Evolutionary conservation across 2,797 vertebrate genomes (phyloP).

Genomic region (Helicolenus hilgendorfi): DNA sequence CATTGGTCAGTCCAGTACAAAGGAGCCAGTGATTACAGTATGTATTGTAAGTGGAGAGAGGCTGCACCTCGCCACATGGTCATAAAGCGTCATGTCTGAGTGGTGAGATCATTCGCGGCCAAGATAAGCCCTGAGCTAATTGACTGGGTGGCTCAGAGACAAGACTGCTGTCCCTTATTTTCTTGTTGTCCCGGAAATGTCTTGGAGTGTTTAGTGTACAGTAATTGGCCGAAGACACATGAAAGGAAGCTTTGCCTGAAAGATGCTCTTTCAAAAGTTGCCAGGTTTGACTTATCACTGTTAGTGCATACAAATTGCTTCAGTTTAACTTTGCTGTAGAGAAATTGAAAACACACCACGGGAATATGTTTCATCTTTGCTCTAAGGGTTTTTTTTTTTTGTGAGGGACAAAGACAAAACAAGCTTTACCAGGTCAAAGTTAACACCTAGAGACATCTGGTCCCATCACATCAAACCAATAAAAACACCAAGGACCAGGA

Average conservation of each 20-base stretch:
- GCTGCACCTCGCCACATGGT: conserved; percentile 28
- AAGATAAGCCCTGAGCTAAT: conserved; percentile 50
- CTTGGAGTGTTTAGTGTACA: conserved; percentile 20
- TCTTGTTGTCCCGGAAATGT: conserved; percentile 23
- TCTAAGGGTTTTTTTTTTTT: neutral
- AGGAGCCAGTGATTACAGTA: conserved; percentile 43
- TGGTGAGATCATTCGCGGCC: conserved; percentile 52
- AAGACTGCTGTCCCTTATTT: conserved; percentile 31
- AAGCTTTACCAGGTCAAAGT: conserved; percentile 59
- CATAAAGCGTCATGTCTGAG: conserved; percentile 43
- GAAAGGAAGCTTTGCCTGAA: conserved; percentile 40
- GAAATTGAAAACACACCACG: conserved; percentile 57
- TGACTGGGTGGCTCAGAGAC: conserved; percentile 22
- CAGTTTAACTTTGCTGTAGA: conserved; percentile 23
- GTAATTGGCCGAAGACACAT: conserved; percentile 23
- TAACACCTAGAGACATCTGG: conserved; percentile 78
- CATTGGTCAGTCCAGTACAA: conserved; percentile 34
- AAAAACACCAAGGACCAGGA: conserved; percentile 61
- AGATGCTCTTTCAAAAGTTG: conserved; percentile 38
- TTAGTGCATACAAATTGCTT: conserved; percentile 38
- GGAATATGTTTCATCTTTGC: conserved; percentile 22
- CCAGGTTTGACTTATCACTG: conserved; percentile 48
- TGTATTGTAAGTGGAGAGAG: conserved; percentile 28
- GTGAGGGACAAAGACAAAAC: conserved; percentile 43
- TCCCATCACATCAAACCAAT: conserved; percentile 61